Evolutionary conservation across 2,888 invertebrate genomes (phyloP), one percentile per base, ranked within the genome.

Genomic region (Cheilosia variabilis): DNA sequence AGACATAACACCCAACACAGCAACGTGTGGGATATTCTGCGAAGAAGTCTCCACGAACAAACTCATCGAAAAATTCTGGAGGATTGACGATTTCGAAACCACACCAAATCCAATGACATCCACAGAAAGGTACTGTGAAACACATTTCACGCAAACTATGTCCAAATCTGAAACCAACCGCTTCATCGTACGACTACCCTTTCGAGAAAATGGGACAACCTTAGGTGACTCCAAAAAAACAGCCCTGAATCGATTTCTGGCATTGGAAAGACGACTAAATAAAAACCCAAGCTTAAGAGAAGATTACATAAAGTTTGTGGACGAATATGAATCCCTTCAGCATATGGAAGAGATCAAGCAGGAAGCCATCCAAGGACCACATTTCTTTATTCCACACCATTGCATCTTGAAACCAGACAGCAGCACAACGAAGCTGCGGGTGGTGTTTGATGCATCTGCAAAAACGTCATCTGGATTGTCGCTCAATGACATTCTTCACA

Each of bases 401-500:
- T 24, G 27, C 9, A 27, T 27, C 13, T 2, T 53, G 6, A 34
- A 57, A 9, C 55, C n/a, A 17, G 34, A 7, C 6, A 34, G 17
- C 19, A 17, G 34, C 9, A 57, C 3, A 17, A 57, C 57, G 13
- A 57, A 57, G 1, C 5, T 34, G 4, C 6, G 9, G 0, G 60
- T 60, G 13, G 41, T 41, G 4, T 41, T 3, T 17, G 58, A 58
- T 58, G 53, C n/a, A n/a, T 47, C 47, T 0, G 69, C 52, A 2
- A 47, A 45, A 34, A 55, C 57, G 13, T 62, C 55, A n/a, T 24
- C 41, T 1, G 17, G n/a, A 4, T 6, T 53, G 13, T 65, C 76
- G 2, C 47, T 76, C 22, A 68, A 78, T 62, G 69, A 77, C 34
- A 77, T 68, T 19, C 10, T 77, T 17, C 53, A 69, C 53, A 53